A percentile compares a stretch with the other conserved stretches of the same genome.
Conservation (phyloP, 92 coral and sea anemone genomes). For the Anthopleura xanthogrammica region DNA sequence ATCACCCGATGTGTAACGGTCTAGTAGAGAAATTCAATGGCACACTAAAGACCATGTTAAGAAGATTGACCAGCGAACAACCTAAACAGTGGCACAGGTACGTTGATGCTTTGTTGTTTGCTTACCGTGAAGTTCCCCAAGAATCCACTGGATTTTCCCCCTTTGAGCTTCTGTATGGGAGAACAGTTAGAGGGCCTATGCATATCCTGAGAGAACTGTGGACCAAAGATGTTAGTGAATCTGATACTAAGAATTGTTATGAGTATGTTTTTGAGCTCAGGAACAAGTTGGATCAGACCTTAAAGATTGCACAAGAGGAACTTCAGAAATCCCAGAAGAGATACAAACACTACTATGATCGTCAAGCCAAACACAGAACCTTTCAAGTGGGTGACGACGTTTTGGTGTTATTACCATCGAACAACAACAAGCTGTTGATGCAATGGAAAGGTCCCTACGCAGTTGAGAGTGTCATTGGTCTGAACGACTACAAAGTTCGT, state of each 20-base stretch:
- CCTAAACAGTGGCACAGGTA: conserved; percentile 41
- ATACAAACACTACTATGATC: conserved; percentile 35
- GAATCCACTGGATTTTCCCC: conserved; percentile 15
- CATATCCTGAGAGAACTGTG: neutral
- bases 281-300: conserved; percentile 30
- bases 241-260: conserved; percentile 29
- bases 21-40: conserved; percentile 43
- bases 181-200: neutral
- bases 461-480: neutral
- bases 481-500: conserved; percentile 40
- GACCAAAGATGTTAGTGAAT: neutral
- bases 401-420: conserved; percentile 38
- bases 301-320: conserved; percentile 30
- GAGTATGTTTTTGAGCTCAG: conserved; percentile 50
- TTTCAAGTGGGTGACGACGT: conserved; percentile 13
- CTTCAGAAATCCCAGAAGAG: conserved; percentile 37
- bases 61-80: conserved; percentile 1
- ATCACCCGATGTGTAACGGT: conserved; percentile 51
- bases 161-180: conserved; percentile 25
- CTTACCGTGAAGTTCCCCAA: conserved; percentile 20
- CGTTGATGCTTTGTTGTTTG: conserved; percentile 36
- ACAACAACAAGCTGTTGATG: conserved; percentile 50
- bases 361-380: neutral
- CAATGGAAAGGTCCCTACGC: conserved; percentile 57
- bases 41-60: conserved; percentile 36